Percentiles rank a stretch among this genome's conserved stretches.
phyloP scores from a whole-genome alignment of 2,797 vertebrate species.

The Cynopterus sphinx region DNA sequence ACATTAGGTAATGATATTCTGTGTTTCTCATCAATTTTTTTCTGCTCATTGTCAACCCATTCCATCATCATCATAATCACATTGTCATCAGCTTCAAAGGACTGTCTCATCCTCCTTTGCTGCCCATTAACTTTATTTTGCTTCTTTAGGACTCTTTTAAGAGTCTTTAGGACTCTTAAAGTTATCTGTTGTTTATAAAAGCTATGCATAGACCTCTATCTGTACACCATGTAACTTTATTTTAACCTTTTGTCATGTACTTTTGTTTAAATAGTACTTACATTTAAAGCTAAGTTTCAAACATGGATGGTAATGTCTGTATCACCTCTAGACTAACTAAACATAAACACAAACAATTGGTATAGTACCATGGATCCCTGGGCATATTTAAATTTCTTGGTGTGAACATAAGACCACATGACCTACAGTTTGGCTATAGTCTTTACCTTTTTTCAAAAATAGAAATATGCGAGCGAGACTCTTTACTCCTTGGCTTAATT shows the following conservation, averaged over 20 bases:
- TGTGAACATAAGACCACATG: not conserved
- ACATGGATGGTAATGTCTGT: not conserved
- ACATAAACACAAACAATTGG: not conserved
- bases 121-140: not conserved
- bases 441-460: not conserved
- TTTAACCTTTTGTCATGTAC: not conserved
- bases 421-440: not conserved
- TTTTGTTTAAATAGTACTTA: constrained; percentile 32
- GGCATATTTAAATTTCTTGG: not conserved
- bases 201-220: not conserved
- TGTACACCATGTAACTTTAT: not conserved
- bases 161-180: not conserved
- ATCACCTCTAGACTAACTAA: not conserved
- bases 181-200: constrained; percentile 13
- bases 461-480: not conserved
- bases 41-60: not conserved
- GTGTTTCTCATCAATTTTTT: not conserved
- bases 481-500: constrained; percentile 36
- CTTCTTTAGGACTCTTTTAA: not conserved
- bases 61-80: not conserved
- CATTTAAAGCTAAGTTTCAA: constrained; percentile 22
- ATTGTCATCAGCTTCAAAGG: not conserved
- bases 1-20: constrained; percentile 76
- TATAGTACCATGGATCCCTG: not conserved
- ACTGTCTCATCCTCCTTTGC: not conserved